Evolutionary conservation across 92 coral and sea anemone genomes (phyloP), one percentile per base, ranked within the genome.

Genomic region (Scolanthus callimorphus): DNA sequence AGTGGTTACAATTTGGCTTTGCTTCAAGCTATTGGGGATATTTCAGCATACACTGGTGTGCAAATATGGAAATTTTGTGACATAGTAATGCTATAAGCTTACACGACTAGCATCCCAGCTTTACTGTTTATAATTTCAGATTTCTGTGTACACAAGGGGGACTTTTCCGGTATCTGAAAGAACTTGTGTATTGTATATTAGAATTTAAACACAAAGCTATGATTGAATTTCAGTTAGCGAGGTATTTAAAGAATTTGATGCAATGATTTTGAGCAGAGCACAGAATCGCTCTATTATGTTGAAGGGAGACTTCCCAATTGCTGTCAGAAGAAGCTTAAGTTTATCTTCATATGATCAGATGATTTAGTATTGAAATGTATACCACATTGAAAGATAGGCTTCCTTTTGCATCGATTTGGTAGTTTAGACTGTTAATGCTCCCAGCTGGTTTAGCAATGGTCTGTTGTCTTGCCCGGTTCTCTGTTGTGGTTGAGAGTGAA

Each of bases 361-460:
- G 52, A 46, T 46, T 9, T 46, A 46, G 52, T 19, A 9, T 20
- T 46, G 52, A 46, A 46, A 46, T 46, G 8, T 46, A 46, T 19
- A 46, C 52, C 52, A 46, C 52, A 19, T 4, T 9, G 4, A 4
- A 9, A 9, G 52, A 46, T 46, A 46, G 6, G 41, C 41, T 6
- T 34, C 41, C 41, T 6, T 34, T 34, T 34, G 41, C 15, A 6
- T 34, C 8, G 41, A 34, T 34, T 34, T 15, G 15, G 15, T 15
- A 34, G 41, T 15, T 34, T 34, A 6, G 41, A 34, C 41, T 34
- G 15, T 6, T 34, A n/a, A n/a, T n/a, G n/a, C n/a, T n/a, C n/a
- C n/a, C n/a, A n/a, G n/a, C n/a, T n/a, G n/a, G n/a, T n/a, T n/a
- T n/a, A n/a, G n/a, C n/a, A n/a, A n/a, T n/a, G n/a, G n/a, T n/a